phyloP scores from a whole-genome alignment of 1,140 invertebrate species.

The Spodoptera frugiperda region DNA sequence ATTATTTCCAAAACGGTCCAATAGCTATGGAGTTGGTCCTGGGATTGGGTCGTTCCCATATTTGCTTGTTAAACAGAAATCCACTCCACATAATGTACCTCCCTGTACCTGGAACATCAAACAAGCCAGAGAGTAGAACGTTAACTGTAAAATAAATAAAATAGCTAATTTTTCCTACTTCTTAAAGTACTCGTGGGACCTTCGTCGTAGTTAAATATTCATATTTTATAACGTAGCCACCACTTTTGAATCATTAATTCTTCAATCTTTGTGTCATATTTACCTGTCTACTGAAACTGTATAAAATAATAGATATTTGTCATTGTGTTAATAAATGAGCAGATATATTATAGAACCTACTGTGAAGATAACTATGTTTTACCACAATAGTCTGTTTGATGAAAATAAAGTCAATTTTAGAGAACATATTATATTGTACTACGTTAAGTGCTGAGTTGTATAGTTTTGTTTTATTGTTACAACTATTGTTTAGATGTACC shows the following conservation, averaged over 20 bases:
- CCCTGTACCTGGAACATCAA: neutral
- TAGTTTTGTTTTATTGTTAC: conserved; percentile 62
- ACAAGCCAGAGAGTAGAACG: conserved; percentile 14
- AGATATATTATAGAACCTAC: neutral
- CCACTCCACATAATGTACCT: conserved; percentile 8
- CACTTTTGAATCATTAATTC: conserved; percentile 51
- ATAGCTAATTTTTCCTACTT: conserved; percentile 65
- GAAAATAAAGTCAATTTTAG: conserved; percentile 73
- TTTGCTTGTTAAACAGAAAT: conserved; percentile 14
- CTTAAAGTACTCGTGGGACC: conserved; percentile 75
- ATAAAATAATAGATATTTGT: conserved; percentile 33
- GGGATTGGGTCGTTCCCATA: conserved; percentile 1
- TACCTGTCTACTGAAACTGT: conserved; percentile 46
- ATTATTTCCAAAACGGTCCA: conserved; percentile 9
- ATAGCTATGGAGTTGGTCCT: conserved; percentile 1
- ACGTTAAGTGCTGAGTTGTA: conserved; percentile 55
- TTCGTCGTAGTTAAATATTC: conserved; percentile 67
- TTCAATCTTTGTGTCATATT: conserved; percentile 53
- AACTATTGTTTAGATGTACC: conserved; percentile 58
- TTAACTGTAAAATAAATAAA: conserved; percentile 55
- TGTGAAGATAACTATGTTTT: conserved; percentile 5
- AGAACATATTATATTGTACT: conserved; percentile 57
- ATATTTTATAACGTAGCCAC: conserved; percentile 60
- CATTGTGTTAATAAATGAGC: conserved; percentile 12
- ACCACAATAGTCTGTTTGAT: conserved; percentile 46